Base-by-base conservation (phyloP, 1,140 invertebrate species). In the Macrobrachium rosenbergii region DNA sequence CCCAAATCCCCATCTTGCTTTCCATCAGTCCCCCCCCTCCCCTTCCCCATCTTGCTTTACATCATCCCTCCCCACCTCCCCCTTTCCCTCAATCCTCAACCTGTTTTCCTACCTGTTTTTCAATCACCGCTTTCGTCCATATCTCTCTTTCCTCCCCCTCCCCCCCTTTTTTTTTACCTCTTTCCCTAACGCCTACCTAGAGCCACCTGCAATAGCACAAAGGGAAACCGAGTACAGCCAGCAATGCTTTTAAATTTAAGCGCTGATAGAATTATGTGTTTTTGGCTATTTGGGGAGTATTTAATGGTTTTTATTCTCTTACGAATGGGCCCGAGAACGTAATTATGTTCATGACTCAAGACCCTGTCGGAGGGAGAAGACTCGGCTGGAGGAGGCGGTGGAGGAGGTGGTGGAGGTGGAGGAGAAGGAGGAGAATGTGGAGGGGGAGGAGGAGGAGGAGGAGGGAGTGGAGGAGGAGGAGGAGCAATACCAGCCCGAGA, bases 231-330 rank as follows among this genome's bases (percentile, higher is more conserved):
- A 52, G 52, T 52, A 37, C 72, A 43, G 45, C 28, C 23, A 37
- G 16, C 72, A 75, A 75, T 75, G 28, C 72, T 75, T 75, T 52
- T 52, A 52, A 52, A 52, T 52, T 52, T 52, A 52, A 52, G 52
- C 52, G 52, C 52, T 52, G 52, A 52, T 52, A 52, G 52, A 52
- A 52, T 52, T 52, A 52, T 52, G 52, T 52, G 52, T 52, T 52
- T 52, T 52, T 52, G 52, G 52, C 52, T 52, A 52, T 52, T 52
- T 52, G 52, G 52, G 52, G 52, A 52, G 52, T 52, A 52, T 52
- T 52, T 52, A 52, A 52, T 52, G 8, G 52, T 52, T 52, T 52
- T 52, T 52, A 52, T 52, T 52, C 52, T 52, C 52, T 52, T 52
- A 52, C 52, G 52, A 52, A 52, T 52, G 52, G 52, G 7, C 52